A percentile compares a stretch with the other conserved stretches of the same genome.
Evolutionary conservation across 2,797 vertebrate species (phyloP).

Genomic region (Argyrosomus regius): DNA sequence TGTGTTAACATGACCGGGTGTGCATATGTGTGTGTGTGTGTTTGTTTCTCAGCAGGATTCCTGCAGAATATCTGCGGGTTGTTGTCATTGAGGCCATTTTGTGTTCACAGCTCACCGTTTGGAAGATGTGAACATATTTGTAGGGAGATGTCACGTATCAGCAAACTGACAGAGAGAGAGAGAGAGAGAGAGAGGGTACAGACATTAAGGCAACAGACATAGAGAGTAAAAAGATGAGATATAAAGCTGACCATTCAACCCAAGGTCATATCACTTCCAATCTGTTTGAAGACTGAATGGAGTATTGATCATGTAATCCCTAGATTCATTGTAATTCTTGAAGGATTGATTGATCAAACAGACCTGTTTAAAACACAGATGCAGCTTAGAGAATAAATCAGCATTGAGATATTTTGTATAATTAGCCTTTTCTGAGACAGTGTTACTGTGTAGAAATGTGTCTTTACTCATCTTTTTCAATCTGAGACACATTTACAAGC

Average conservation of each 20-base stretch:
- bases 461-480: neutral
- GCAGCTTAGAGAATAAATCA: neutral
- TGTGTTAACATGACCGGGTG: slow-evolving; percentile 40
- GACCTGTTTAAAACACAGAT: too few relatives aligned
- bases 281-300: slow-evolving; percentile 29
- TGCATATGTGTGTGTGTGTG: slow-evolving; percentile 18
- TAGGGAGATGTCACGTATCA: neutral
- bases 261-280: neutral
- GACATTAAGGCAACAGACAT: neutral
- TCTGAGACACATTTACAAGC: neutral
- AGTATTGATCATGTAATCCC: slow-evolving; percentile 47
- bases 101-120: slow-evolving; percentile 12
- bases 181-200: neutral
- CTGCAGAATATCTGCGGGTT: slow-evolving; percentile 18
- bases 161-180: neutral
- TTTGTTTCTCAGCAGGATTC: slow-evolving; percentile 17
- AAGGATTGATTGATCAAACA: slow-evolving; percentile 14
- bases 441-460: neutral
- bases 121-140: neutral
- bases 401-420: neutral
- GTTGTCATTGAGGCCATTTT: slow-evolving; percentile 23
- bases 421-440: neutral
- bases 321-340: slow-evolving; percentile 16
- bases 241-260: neutral
- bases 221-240: neutral